Evolutionary conservation across 1,140 invertebrate genomes (phyloP).

Genomic region (Drosophila equinoxialis): DNA sequence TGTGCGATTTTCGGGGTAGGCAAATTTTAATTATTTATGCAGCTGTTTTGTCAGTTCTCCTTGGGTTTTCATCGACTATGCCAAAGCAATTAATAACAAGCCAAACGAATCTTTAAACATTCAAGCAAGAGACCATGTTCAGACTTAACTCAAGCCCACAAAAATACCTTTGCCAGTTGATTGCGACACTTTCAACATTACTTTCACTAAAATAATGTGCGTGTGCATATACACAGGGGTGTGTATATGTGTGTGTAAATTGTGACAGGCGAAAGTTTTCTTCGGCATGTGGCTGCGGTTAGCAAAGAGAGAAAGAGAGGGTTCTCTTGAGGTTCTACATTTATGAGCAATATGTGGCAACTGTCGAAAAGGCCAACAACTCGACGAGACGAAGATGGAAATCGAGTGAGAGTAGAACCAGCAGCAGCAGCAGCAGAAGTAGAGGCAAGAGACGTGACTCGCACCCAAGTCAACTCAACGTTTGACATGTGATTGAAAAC

Average conservation of each 20-base stretch:
- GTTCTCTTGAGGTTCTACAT: constrained; percentile 56
- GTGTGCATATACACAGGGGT: background rate
- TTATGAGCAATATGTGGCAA: constrained; percentile 78
- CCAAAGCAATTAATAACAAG: constrained; percentile 66
- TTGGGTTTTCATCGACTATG: constrained; percentile 14
- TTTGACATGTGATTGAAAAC: constrained; percentile 81
- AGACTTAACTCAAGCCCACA: background rate
- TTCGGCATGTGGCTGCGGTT: constrained; percentile 65
- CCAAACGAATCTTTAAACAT: constrained; percentile 45
- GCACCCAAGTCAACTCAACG: constrained; percentile 70
- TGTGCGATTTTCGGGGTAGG: constrained; percentile 59
- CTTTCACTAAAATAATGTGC: constrained; percentile 2
- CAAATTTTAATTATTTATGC: constrained; percentile 74
- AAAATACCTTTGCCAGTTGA: constrained; percentile 62
- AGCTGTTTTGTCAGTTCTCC: constrained; percentile 58
- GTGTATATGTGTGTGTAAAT: constrained; percentile 36
- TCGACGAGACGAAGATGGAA: constrained; percentile 3
- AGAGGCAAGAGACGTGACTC: constrained; percentile 32
- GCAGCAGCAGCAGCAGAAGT: background rate
- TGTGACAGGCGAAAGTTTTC: constrained; percentile 68
- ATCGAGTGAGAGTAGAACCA: background rate
- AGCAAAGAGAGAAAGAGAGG: constrained; percentile 21
- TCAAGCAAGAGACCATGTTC: background rate
- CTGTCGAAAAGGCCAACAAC: constrained; percentile 64
- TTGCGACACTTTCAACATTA: constrained; percentile 52